phyloP scores from a whole-genome alignment of 2,113 vertebrate species.

The Siniperca knerii region DNA sequence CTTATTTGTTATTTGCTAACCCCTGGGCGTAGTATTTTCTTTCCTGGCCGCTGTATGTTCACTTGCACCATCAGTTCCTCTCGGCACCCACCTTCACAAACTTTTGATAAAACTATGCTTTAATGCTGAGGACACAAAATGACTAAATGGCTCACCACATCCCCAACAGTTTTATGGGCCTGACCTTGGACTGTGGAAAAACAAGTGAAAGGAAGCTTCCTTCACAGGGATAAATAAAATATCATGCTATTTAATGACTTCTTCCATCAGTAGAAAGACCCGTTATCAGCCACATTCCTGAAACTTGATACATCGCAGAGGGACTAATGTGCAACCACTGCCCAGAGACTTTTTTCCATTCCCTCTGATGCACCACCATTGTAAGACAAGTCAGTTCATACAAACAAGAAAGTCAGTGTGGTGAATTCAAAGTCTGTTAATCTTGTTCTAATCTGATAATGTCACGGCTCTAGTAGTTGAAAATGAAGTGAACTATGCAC shows the following conservation, averaged over 20 bases:
- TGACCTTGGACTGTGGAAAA: background rate
- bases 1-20: slow-evolving; percentile 1
- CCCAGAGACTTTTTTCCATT: background rate
- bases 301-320: background rate
- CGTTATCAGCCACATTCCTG: slow-evolving; percentile 7
- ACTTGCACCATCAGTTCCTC: background rate
- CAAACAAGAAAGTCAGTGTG: slow-evolving; percentile 10
- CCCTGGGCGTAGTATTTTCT: background rate
- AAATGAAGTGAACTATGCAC: background rate
- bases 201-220: slow-evolving; percentile 15
- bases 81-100: slow-evolving; percentile 3
- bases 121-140: background rate
- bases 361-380: background rate
- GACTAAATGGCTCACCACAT: background rate
- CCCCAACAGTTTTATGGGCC: background rate
- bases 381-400: background rate
- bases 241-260: background rate
- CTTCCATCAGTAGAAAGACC: background rate
- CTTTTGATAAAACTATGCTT: background rate
- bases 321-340: background rate
- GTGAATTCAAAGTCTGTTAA: background rate
- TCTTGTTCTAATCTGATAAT: background rate
- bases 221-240: background rate
- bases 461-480: background rate
- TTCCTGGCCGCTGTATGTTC: background rate